These are phyloP conservation scores for Reinhardtius hippoglossoides DNA, from an alignment of 2,113 vertebrate species.

Conservation along the genomic window DNA sequence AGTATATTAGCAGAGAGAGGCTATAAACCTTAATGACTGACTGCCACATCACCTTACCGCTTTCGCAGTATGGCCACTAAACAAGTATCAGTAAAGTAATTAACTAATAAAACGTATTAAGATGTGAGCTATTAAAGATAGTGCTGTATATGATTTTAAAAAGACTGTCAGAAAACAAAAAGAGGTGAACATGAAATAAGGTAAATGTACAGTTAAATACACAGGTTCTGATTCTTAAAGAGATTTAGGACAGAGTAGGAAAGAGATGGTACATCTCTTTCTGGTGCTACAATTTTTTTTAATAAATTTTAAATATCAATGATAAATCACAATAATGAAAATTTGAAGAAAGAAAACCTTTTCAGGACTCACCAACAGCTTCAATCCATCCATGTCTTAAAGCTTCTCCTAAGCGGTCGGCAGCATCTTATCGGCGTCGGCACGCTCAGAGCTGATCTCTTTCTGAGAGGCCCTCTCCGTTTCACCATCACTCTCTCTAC, in stretches of 20 bases:
- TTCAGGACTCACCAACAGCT: conserved; percentile 63
- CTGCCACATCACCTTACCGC: conserved; percentile 68
- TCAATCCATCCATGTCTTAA: conserved; percentile 22
- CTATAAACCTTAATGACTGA: conserved; percentile 80
- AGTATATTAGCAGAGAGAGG: conserved; percentile 66
- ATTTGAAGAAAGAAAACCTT: background rate
- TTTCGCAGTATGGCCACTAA: conserved; percentile 50
- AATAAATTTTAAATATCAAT: background rate
- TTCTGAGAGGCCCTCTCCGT: conserved; percentile 60
- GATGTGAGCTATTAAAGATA: background rate
- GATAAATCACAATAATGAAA: background rate
- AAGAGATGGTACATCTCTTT: background rate
- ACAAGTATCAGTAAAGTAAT: conserved; percentile 7
- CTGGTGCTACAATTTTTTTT: background rate
- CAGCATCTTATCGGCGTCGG: conserved; percentile 40
- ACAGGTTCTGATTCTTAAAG: background rate
- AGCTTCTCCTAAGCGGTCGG: conserved; percentile 25
- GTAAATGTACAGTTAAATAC: background rate
- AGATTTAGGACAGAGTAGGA: background rate
- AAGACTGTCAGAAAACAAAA: background rate
- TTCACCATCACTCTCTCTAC: conserved; percentile 65
- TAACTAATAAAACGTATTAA: background rate
- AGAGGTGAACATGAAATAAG: background rate
- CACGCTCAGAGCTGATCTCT: conserved; percentile 48
- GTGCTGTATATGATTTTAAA: background rate